Percentiles rank a stretch among this genome's conserved stretches.
These are phyloP conservation scores for Bimastos eiseni DNA, from an alignment of 2,888 invertebrate species.

Conservation along the genomic window DNA sequence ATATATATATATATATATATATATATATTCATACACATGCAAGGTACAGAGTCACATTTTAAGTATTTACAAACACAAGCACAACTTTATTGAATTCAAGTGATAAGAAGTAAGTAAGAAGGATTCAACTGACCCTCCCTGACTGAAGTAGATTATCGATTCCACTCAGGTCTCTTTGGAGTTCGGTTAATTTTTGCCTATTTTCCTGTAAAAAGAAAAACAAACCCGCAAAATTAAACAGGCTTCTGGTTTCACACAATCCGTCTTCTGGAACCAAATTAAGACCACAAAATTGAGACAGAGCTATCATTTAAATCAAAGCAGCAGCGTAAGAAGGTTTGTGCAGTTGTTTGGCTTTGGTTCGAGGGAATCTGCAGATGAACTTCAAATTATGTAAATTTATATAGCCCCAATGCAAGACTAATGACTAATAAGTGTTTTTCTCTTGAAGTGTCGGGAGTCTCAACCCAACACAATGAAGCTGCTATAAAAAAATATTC, in stretches of 20 bases:
- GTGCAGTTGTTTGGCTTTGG: neutral
- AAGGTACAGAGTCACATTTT: too few species aligned
- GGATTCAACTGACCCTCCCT: slow-evolving; percentile 52
- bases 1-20: neutral
- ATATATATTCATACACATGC: too few species aligned
- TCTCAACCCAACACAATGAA: too few species aligned
- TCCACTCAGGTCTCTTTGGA: slow-evolving; percentile 84
- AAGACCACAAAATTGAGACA: neutral
- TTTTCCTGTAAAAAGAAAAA: slow-evolving; percentile 67
- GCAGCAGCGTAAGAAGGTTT: neutral
- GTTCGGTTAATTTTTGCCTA: slow-evolving; percentile 80
- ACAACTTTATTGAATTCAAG: neutral
- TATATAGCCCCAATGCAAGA: too few species aligned
- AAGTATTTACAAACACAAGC: neutral
- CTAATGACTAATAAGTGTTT: too few species aligned
- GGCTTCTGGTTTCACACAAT: neutral
- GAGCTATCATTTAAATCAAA: neutral
- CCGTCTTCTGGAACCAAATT: neutral
- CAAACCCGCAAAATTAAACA: neutral
- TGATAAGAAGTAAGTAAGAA: neutral
- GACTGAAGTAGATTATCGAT: slow-evolving; percentile 68
- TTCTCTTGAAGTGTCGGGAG: too few species aligned
- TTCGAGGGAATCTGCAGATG: neutral
- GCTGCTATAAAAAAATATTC: too few species aligned
- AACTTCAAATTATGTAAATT: too few species aligned